Percentiles rank a stretch among this genome's conserved stretches.
Conservation (phyloP, 2,888 invertebrate genomes). For the Hyles lineata region DNA sequence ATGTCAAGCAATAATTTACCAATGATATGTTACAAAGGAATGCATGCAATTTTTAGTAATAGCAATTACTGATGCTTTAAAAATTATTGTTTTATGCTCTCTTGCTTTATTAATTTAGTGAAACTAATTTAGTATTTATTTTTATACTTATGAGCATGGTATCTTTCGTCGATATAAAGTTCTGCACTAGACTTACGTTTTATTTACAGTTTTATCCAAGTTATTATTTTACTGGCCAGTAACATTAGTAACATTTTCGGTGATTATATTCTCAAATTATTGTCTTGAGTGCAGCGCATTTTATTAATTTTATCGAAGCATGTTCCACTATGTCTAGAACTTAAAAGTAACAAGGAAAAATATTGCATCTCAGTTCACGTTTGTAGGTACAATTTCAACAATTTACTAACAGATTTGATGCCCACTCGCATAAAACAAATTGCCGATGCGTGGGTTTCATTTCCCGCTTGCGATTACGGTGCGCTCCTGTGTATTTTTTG, state of each 20-base stretch:
- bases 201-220: too few species aligned
- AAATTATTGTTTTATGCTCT: not conserved
- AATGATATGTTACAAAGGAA: not conserved
- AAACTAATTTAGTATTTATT: not conserved
- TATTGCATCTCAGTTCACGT: not conserved
- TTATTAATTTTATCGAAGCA: not conserved
- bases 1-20: not conserved
- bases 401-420: conserved; percentile 30
- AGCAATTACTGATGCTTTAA: not conserved
- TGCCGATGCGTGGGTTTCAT: conserved; percentile 42
- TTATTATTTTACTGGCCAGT: too few species aligned
- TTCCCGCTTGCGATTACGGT: conserved; percentile 37
- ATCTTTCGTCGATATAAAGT: too few species aligned
- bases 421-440: conserved; percentile 36
- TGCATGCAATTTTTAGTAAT: not conserved
- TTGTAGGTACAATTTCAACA: conserved; percentile 8
- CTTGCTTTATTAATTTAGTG: not conserved
- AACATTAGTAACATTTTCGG: too few species aligned
- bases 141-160: not conserved
- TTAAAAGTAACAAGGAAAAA: too few species aligned
- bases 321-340: not conserved
- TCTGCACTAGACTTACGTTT: too few species aligned
- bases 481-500: conserved; percentile 25
- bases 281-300: not conserved
- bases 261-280: too few species aligned